Evolutionary conservation across 2,888 invertebrate genomes (phyloP).

Genomic region (Clivina fossor): DNA sequence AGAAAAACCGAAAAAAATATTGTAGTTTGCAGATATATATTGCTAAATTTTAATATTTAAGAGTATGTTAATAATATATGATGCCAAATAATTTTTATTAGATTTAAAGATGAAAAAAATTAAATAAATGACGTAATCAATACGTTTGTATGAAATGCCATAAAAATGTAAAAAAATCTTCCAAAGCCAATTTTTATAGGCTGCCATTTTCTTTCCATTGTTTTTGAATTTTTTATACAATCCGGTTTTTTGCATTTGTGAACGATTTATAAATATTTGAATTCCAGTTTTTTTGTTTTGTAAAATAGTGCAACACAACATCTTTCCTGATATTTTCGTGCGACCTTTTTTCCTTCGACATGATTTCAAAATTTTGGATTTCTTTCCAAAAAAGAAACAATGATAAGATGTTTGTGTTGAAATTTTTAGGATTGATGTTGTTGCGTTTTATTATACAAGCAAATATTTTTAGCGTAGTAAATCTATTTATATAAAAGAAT

Average conservation of each 20-base stretch:
- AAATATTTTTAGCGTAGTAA: conserved; percentile 31
- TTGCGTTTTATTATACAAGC: conserved; percentile 18
- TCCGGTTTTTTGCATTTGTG: conserved; percentile 20
- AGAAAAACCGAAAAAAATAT: conserved; percentile 20
- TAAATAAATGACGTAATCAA: conserved; percentile 18
- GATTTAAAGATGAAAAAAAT: conserved; percentile 24
- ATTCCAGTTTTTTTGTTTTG: conserved; percentile 6
- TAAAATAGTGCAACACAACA: conserved; percentile 24
- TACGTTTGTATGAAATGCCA: conserved; percentile 29
- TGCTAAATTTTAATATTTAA: conserved; percentile 33
- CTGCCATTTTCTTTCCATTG: conserved; percentile 29
- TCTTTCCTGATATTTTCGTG: conserved; percentile 21
- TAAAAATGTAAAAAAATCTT: conserved; percentile 33
- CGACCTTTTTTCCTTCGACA: no score
- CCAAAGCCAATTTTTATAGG: conserved; percentile 30
- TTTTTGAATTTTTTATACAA: conserved; percentile 27
- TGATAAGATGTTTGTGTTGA: no score
- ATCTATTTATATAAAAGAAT: conserved; percentile 34
- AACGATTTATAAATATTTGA: conserved; percentile 14
- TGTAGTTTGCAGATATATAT: conserved; percentile 31
- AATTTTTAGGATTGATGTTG: conserved; percentile 21
- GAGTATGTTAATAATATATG: conserved; percentile 33
- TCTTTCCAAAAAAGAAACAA: not conserved
- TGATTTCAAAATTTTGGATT: not conserved
- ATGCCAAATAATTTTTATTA: conserved; percentile 35